Conservation (phyloP, 2,113 vertebrate genomes). For the Ibidorhyncha struthersii region DNA sequence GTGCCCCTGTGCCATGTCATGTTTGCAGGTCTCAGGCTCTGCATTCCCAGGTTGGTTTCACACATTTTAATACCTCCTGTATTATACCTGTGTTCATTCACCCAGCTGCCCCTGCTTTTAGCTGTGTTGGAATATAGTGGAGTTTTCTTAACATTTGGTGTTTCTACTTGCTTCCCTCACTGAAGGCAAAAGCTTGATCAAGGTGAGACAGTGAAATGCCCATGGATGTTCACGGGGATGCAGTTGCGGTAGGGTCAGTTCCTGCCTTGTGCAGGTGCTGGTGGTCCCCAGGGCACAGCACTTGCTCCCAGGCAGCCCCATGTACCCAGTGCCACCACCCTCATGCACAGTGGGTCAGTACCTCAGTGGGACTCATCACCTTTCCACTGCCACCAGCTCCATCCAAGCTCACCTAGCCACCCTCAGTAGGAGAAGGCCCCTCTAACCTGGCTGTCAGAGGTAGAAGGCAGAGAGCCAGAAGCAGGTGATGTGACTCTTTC, state of each 20-base stretch:
- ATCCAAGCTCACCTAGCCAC: fast-evolving
- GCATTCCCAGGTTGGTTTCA: neutral
- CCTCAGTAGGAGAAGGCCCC: neutral
- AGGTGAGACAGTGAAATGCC: neutral
- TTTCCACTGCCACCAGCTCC: neutral
- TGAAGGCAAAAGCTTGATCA: neutral
- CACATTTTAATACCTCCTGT: neutral
- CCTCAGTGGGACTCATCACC: too few species aligned
- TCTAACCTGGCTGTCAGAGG: neutral
- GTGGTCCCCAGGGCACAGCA: neutral
- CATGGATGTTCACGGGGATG: neutral
- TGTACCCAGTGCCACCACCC: neutral
- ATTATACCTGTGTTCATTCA: neutral
- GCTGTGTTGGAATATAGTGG: neutral
- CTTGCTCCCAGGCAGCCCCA: neutral
- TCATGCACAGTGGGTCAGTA: fast-evolving
- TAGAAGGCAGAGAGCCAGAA: neutral
- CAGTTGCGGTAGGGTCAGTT: neutral
- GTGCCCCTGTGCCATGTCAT: fast-evolving
- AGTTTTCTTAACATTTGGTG: neutral
- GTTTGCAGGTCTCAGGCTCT: neutral
- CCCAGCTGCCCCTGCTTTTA: neutral
- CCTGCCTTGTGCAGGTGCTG: neutral
- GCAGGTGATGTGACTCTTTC: neutral
- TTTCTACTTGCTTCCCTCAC: neutral